Base-by-base conservation (phyloP, 1,140 invertebrate genomes). In the Hyphantria cunea region DNA sequence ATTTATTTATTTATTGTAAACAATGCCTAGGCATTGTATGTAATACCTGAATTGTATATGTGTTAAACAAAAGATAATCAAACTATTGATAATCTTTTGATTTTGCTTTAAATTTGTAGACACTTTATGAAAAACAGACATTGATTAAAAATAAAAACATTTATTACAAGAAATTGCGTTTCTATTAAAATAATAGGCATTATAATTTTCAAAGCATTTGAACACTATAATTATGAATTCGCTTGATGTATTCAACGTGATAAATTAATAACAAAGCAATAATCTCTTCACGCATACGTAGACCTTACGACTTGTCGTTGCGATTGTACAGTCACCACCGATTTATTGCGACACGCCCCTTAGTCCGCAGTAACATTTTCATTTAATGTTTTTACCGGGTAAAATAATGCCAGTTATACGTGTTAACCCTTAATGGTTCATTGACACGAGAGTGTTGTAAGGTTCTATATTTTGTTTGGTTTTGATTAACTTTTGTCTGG, bases 371-470 rank as follows among this genome's bases (percentile, higher is more conserved):
- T 70, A 60, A 73, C 68, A 52, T 70, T 70, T 73, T 68, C 67
- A 70, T 73, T 73, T 70, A 70, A 70, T 65, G 61, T 70, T 73
- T 73, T 70, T 70, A 25, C 71, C 64, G 56, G 58, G 59, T 58
- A 68, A 70, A 65, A 67, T 73, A 73, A 60, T 63, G 67, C 45
- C 45, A 44, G 62, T 64, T 66, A 64, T 62, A 68, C 69, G 53
- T 54, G 61, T 64, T 71, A 64, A 55, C 54, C 54, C 61, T 54
- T 73, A 73, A 73, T 73, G 68, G 54, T 31, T 41, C 62, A 70
- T 73, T 68, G 71, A 66, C 71, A 73, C 68, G 71, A 70, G 42
- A 66, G 6, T 48, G 25, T 52, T 14, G 34, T 50, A 15, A 34
- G 25, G 10, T 15, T 52, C 15, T 45, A 14, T 50, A 51, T 48